These are phyloP conservation scores for Halcyon leucocephala DNA, from an alignment of 2,797 vertebrate genomes.

Conservation along the genomic window DNA sequence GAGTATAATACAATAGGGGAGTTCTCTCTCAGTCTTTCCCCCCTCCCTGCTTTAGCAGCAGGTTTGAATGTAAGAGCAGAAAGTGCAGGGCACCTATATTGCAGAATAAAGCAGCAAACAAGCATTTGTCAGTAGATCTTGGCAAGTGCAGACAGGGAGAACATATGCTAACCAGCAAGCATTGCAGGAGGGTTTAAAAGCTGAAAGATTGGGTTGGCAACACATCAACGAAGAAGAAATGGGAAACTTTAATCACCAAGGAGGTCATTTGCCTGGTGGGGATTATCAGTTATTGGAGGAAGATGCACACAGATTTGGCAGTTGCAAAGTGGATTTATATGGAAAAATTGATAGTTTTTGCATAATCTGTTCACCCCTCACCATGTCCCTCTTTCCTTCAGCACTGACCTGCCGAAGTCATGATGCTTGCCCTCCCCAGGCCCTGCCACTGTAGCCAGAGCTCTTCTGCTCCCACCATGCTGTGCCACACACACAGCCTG, in stretches of 20 bases:
- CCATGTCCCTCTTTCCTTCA: not conserved
- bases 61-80: not conserved
- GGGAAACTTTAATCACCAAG: not conserved
- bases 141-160: not conserved
- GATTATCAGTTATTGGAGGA: not conserved
- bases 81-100: not conserved
- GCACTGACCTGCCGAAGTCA: not conserved
- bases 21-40: not conserved
- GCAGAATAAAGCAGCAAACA: not conserved
- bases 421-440: accelerated
- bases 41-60: not conserved
- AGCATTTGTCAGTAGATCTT: not conserved
- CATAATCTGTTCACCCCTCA: not conserved
- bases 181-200: not conserved
- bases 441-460: accelerated
- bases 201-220: not conserved
- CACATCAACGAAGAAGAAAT: not conserved
- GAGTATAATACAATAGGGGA: constrained; percentile 18
- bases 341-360: not conserved
- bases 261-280: not conserved
- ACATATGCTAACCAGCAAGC: not conserved
- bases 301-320: not conserved
- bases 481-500: not conserved
- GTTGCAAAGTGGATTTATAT: not conserved
- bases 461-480: accelerated